Evolutionary conservation across 1,140 invertebrate species (phyloP).

Genomic region (Pseudomyrmex dendroicus): DNA sequence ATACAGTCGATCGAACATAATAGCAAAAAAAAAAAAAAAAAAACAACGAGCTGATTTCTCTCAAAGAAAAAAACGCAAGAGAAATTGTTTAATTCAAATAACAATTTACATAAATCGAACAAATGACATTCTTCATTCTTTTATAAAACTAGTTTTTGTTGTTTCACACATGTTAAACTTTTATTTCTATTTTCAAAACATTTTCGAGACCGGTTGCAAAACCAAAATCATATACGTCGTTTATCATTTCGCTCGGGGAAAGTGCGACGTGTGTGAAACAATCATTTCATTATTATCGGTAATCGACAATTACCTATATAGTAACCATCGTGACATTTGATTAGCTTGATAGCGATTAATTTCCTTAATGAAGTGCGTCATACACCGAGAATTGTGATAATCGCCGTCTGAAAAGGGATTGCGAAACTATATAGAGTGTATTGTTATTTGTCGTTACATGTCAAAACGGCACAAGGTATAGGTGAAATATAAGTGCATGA

Average conservation of each 20-base stretch:
- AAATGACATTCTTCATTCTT: not conserved
- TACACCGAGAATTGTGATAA: not conserved
- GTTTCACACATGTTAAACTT: no score
- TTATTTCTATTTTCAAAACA: not conserved
- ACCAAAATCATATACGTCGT: no score
- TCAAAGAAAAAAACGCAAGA: not conserved
- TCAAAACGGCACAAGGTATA: no score
- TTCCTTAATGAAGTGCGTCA: constrained; percentile 20
- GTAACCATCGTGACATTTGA: constrained; percentile 11
- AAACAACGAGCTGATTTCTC: not conserved
- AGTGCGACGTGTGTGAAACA: not conserved
- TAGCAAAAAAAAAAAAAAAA: not conserved
- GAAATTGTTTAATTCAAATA: constrained; percentile 30
- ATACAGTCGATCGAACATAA: constrained; percentile 9
- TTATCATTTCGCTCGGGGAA: not conserved
- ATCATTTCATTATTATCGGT: not conserved
- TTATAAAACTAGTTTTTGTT: not conserved
- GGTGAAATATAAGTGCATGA: not conserved
- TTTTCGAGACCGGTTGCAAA: not conserved
- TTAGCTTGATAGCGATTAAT: constrained; percentile 40
- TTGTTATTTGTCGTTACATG: not conserved
- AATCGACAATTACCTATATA: constrained; percentile 14
- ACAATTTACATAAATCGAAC: not conserved
- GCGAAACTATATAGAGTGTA: not conserved
- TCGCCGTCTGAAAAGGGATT: not conserved